phyloP scores from a whole-genome alignment of 2,797 vertebrate genomes.

The Lithobates pipiens region DNA sequence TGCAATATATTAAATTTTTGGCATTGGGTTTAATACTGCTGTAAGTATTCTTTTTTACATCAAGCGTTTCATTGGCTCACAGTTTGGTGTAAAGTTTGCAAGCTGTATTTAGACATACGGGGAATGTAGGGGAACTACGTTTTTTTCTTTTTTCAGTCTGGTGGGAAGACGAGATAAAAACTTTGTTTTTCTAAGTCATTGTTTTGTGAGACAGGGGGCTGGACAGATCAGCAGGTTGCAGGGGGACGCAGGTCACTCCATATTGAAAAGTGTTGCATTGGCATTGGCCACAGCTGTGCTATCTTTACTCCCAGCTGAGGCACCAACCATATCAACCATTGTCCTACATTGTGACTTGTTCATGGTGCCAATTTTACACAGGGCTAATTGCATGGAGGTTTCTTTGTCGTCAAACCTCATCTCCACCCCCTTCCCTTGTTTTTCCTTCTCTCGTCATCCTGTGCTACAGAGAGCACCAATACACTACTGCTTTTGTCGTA shows the following conservation, averaged over 20 bases:
- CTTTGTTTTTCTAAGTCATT: constrained; percentile 79
- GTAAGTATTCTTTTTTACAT: too few species aligned
- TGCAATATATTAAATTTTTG: too few species aligned
- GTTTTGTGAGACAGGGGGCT: constrained; percentile 82
- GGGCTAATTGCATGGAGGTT: constrained; percentile 83
- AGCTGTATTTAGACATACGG: neutral
- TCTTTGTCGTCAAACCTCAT: constrained; percentile 78
- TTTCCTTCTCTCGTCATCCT: constrained; percentile 67
- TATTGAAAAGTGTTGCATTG: constrained; percentile 85
- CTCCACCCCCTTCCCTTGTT: constrained; percentile 61
- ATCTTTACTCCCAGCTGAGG: constrained; percentile 79
- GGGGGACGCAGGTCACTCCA: constrained; percentile 87
- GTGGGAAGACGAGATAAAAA: constrained; percentile 82
- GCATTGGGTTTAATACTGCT: too few species aligned
- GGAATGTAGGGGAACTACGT: constrained; percentile 70
- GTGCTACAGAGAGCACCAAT: constrained; percentile 13
- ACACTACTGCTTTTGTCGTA: constrained; percentile 37
- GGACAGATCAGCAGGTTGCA: constrained; percentile 73
- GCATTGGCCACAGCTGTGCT: constrained; percentile 92
- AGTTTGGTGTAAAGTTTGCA: neutral
- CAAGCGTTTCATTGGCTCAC: neutral
- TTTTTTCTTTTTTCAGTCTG: constrained; percentile 82
- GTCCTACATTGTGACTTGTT: constrained; percentile 81
- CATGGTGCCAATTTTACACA: constrained; percentile 85
- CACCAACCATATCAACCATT: constrained; percentile 87